Base-by-base conservation (phyloP, 2,888 invertebrate genomes). In the Sycophila texana region DNA sequence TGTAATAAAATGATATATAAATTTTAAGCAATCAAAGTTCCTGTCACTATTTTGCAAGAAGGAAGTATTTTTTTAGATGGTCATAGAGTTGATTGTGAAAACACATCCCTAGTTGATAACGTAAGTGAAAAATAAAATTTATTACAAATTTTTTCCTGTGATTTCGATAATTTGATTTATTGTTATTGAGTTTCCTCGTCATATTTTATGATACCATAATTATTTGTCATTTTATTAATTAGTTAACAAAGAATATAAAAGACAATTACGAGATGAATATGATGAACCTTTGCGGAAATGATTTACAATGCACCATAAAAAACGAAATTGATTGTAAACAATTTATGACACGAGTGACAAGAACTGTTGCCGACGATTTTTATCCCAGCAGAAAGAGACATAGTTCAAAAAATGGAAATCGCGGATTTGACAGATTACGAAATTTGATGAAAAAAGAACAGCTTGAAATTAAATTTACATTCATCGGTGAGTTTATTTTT, bases 1-100 rank as follows among this genome's bases (percentile, higher is more conserved):
- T 39, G 1, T 39, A 4, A 39, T 39, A 7, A 39, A 39, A 39
- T 39, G 0, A 0, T 39, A 39, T 39, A 18, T 77, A 47, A 51
- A 77, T 61, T 71, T 7, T 10, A 71, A 92, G 92, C 91, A 70
- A 91, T 91, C 0, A 90, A 91, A 82, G 82, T 92, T 58, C 92
- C 93, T 0, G 90, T 91, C 74, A 90, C 91, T 80, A 86, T 92
- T 14, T 89, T 91, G 55, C 92, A 92, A 84, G 91, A 91, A 78
- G 92, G 92, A 63, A 88, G 90, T 2, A 85, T 92, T 30, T 87
- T 90, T 18, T 82, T 92, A 18, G 90, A 91, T 80, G 87, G 90
- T 1, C 89, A 91, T 30, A 49, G 55, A 26, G 86, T 88, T 0
- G 74, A 86, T 26, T 93, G 93, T 82, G 89, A 91, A 53, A 91